Conservation (phyloP, 2,888 invertebrate species). For the Ditylenchus weischeri region DNA sequence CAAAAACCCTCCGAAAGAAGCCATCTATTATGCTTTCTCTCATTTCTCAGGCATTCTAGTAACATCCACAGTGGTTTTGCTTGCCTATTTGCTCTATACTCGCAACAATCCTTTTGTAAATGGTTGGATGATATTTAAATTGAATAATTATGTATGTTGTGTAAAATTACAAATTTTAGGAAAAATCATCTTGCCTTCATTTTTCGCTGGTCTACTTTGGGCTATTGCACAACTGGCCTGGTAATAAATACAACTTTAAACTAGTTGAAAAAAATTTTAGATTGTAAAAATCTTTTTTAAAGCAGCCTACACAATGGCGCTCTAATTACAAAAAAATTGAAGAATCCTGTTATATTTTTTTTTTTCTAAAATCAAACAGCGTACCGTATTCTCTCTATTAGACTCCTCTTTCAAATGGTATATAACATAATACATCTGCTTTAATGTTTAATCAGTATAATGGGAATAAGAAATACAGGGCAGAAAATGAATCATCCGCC, state of each 20-base stretch:
- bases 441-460: too few species aligned
- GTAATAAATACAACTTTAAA: constrained; percentile 26
- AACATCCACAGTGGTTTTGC: constrained; percentile 8
- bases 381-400: too few species aligned
- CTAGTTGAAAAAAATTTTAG: too few species aligned
- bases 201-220: constrained; percentile 63
- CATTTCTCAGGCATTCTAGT: constrained; percentile 15
- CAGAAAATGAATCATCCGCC: too few species aligned
- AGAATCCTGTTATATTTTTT: too few species aligned
- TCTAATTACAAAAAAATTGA: too few species aligned
- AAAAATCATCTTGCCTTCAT: constrained; percentile 60
- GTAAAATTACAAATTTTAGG: constrained; percentile 27
- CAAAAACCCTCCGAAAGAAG: constrained; percentile 13
- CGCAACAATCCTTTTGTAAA: constrained; percentile 7
- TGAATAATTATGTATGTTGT: constrained; percentile 12
- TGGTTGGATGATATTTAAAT: not conserved
- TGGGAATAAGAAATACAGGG: too few species aligned
- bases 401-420: too few species aligned
- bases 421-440: too few species aligned
- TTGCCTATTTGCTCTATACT: constrained; percentile 4
- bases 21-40: constrained; percentile 13
- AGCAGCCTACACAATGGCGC: too few species aligned
- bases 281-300: too few species aligned
- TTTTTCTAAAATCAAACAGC: too few species aligned
- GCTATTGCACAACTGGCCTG: constrained; percentile 61